phyloP scores from a whole-genome alignment of 2,797 vertebrate genomes.

The Fringilla coelebs region DNA sequence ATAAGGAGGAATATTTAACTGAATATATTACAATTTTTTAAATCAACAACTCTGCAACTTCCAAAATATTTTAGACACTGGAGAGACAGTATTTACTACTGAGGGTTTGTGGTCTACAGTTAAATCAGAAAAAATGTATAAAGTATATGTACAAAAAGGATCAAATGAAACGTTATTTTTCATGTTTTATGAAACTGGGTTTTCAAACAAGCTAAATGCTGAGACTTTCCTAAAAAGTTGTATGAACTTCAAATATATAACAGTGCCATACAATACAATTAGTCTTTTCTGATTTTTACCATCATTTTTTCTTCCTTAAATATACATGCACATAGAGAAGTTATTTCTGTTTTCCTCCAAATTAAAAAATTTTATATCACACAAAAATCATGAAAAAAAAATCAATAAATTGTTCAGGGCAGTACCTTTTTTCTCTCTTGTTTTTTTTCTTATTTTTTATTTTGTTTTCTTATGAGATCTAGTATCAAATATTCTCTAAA shows the following conservation, averaged over 20 bases:
- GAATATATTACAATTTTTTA: neutral
- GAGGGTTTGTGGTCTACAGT: neutral
- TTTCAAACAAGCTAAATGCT: neutral
- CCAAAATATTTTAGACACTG: neutral
- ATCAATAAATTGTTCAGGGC: neutral
- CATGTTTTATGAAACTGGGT: neutral
- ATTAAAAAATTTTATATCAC: neutral
- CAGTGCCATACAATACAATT: neutral
- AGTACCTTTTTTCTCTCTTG: rapidly evolving
- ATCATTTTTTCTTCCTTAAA: neutral
- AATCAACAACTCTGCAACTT: neutral
- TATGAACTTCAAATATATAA: neutral
- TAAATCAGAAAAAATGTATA: neutral
- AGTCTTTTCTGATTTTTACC: neutral
- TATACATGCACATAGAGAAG: neutral
- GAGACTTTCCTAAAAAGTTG: neutral
- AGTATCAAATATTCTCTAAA: neutral
- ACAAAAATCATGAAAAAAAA: neutral
- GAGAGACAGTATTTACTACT: neutral
- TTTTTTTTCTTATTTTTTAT: neutral
- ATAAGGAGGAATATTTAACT: neutral
- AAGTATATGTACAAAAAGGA: neutral
- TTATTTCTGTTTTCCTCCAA: neutral
- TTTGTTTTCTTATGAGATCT: neutral
- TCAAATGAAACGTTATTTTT: neutral